Percentiles rank a stretch among this genome's conserved stretches.
Evolutionary conservation across 2,888 invertebrate species (phyloP).

Genomic region (Tethea ocularis): DNA sequence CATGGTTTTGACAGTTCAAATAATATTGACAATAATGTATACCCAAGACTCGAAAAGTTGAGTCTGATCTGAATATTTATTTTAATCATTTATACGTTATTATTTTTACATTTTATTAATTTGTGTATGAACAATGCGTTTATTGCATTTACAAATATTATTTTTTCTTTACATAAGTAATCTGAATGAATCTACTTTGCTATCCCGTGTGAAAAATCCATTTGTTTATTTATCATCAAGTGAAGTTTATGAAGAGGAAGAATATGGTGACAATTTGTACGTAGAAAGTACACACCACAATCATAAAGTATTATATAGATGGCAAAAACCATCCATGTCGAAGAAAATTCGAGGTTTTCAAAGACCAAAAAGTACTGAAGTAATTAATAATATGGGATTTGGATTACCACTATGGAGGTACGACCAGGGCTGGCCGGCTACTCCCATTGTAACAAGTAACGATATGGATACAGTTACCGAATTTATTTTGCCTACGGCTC

Average conservation of each 20-base stretch:
- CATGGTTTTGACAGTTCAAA: too few species aligned
- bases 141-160: background rate
- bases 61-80: background rate
- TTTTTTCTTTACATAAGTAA: background rate
- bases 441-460: background rate
- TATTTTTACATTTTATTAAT: background rate
- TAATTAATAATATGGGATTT: background rate
- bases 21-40: too few species aligned
- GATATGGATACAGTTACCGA: background rate
- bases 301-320: background rate
- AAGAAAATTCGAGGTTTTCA: background rate
- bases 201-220: constrained; percentile 41
- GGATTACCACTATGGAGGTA: background rate
- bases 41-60: too few species aligned
- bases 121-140: background rate
- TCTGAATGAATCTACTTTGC: constrained; percentile 14
- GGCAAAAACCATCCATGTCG: background rate
- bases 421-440: background rate
- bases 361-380: background rate
- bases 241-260: constrained; percentile 39
- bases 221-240: constrained; percentile 27
- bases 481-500: background rate
- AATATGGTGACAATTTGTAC: constrained; percentile 23
- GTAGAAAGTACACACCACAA: background rate
- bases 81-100: too few species aligned